Evolutionary conservation across 1,140 invertebrate species (phyloP), one percentile per base, ranked within the genome.

Genomic region (Varroa destructor): DNA sequence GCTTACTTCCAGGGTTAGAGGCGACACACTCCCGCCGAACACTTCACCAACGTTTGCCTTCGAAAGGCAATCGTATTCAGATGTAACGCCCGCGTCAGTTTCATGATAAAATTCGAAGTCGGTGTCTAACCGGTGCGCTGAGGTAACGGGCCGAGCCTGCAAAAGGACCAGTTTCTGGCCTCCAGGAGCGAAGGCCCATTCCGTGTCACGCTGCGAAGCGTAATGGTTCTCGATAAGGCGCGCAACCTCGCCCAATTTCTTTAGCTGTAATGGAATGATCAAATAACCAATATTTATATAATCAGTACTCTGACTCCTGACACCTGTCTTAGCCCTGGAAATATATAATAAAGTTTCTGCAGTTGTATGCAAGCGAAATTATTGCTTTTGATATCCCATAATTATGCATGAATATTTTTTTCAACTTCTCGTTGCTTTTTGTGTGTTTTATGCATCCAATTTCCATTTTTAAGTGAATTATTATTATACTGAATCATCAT

Each of bases 21-120:
- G 61, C 12, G 61, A 67, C 12, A 40, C 14, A 37, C 61, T 67
- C 12, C 61, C 61, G 36, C 61, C 61, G 61, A 67, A 67, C 12
- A 67, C 61, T 8, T 67, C 61, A 14, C 61, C 61, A n/a, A 67
- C 61, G 36, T 67, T 67, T 14, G 61, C 61, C 8, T 67, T 67
- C 61, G 61, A 67, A 4, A 67, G 61, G 46, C 61, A 67, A 67
- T 67, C 61, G 61, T 67, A 67, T 37, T 67, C 61, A 46, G 40
- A 67, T 12, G 40, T 37, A 8, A 67, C 8, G 14, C 61, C 61
- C 8, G 14, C 61, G 61, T 67, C 61, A 2, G 37, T 4, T 46
- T 67, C 61, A 40, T 67, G 61, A 67, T 67, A 67, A 12, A 40
- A 67, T 40, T 67, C 61, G 37, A 67, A 67, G 14, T 67, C 61